These are phyloP conservation scores for Heliothis peltigera DNA, from an alignment of 2,888 invertebrate genomes.

Conservation along the genomic window DNA sequence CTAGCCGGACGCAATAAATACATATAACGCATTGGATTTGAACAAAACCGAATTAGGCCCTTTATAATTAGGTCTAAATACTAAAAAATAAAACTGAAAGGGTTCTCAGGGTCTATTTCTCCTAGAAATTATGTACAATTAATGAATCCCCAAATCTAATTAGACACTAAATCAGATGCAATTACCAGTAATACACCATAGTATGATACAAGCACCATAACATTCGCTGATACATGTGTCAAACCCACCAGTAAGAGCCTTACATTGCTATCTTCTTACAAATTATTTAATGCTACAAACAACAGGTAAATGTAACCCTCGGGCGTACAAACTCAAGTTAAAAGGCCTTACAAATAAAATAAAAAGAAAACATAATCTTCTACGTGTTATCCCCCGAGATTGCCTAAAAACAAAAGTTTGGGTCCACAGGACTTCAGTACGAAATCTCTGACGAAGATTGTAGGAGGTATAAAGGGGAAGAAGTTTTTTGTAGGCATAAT, in stretches of 20 bases:
- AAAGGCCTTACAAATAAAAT: conserved; percentile 10
- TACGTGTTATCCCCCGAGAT: conserved; percentile 17
- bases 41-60: no score
- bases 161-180: background rate
- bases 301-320: conserved; percentile 19
- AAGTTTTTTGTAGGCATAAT: background rate
- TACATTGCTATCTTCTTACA: conserved; percentile 8
- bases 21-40: no score
- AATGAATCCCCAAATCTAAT: no score
- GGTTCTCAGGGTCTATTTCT: no score
- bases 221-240: conserved; percentile 6
- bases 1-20: no score
- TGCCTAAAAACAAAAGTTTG: conserved; percentile 34
- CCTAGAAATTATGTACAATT: no score
- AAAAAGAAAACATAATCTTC: conserved; percentile 25
- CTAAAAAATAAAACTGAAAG: no score
- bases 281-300: conserved; percentile 14
- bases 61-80: no score
- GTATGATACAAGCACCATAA: background rate
- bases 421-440: background rate
- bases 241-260: background rate
- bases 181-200: background rate
- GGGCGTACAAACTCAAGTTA: conserved; percentile 11
- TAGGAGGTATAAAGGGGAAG: background rate
- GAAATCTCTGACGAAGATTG: conserved; percentile 22